Evolutionary conservation across 2,797 vertebrate species (phyloP), one percentile per base, ranked within the genome.

Genomic region (Emydoidea blandingii): DNA sequence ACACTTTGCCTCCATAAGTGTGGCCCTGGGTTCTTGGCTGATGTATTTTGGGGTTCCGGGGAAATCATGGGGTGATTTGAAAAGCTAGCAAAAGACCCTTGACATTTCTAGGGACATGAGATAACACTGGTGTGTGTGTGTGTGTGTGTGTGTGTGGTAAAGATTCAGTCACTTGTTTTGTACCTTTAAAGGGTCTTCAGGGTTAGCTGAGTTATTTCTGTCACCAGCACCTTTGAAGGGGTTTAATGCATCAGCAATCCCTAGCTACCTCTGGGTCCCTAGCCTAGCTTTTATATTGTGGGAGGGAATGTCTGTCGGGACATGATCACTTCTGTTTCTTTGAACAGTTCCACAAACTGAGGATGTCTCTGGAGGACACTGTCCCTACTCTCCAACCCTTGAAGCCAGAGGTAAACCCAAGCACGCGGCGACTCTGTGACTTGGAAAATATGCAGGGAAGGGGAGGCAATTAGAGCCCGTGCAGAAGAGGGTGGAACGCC

Each of bases 341-440:
- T 62, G 92, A 92, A 93, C 83, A 98, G 98, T 98, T 98, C 97
- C 95, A 98, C 83, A 98, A 97, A 84, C 84, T 98, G 81, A 97
- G 97, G 91, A 96, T 95, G 92, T 98, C 96, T 0, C 82, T 98
- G 88, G 95, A 98, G 89, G 97, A 95, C 79, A 95, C 94, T 78
- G 37, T 97, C 49, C 88, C 95, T 29, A 89, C 82, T 4, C 34
- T 90, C 31, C 91, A 92, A 76, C 92, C 95, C 85, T 92, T 91
- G 83, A 91, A 96, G 9, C 41, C 87, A 49, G 86, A 98, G 98
- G 97, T 93, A 72, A 72, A 72, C 12, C 68, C 37, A 12, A 72
- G n/a, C 19, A 0, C 3, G 10, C 8, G 21, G 65, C 8, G 9
- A 68, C 62, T n/a, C 5, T 37, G 11, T 12, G 68, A 21, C 44